Conservation (phyloP, 2,888 invertebrate species). For the Athetis lepigone region DNA sequence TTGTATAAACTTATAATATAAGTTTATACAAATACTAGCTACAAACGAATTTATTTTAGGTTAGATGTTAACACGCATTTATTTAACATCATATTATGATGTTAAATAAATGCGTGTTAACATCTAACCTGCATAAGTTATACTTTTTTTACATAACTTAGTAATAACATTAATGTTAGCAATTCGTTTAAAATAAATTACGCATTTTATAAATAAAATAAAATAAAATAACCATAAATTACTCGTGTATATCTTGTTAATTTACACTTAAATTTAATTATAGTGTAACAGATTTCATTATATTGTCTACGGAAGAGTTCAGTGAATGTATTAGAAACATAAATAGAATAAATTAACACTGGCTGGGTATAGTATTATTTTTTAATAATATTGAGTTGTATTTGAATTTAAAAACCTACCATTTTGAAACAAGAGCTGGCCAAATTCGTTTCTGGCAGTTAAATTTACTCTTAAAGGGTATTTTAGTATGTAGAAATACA, state of each 20-base stretch:
- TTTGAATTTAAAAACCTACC: neutral
- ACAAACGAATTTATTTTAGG: too few species aligned
- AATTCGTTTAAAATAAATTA: neutral
- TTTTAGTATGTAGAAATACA: too few species aligned
- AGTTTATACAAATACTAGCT: too few species aligned
- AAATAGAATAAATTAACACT: constrained; percentile 3
- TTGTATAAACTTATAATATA: too few species aligned
- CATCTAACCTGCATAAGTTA: neutral
- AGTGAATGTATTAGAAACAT: constrained; percentile 47
- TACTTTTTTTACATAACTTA: constrained; percentile 10
- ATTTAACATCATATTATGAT: neutral
- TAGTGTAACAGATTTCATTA: constrained; percentile 18
- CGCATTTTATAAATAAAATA: neutral
- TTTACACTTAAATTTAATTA: constrained; percentile 29
- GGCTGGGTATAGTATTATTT: neutral
- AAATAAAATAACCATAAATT: neutral
- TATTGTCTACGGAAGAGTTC: constrained; percentile 25
- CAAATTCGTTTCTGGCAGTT: neutral
- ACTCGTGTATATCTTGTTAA: constrained; percentile 12
- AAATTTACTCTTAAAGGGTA: too few species aligned
- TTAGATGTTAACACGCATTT: too few species aligned
- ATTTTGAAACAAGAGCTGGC: constrained; percentile 1
- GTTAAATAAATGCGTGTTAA: neutral
- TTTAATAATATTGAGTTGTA: neutral
- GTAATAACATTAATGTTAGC: neutral